These are phyloP conservation scores for Dynastes grantii DNA, from an alignment of 2,888 invertebrate genomes.

Conservation along the genomic window DNA sequence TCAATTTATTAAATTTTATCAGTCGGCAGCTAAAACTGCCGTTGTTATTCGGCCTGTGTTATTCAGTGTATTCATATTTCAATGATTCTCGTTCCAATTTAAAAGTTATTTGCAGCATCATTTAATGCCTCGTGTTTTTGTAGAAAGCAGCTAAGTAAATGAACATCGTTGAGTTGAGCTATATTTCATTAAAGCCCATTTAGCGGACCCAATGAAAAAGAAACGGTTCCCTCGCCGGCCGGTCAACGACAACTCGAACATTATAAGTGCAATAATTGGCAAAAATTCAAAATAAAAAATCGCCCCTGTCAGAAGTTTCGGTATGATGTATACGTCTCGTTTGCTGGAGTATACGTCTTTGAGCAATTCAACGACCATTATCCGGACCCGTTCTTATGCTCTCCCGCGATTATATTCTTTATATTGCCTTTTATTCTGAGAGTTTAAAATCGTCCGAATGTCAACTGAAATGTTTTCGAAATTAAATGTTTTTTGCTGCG, in stretches of 20 bases:
- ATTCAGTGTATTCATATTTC: too few species aligned
- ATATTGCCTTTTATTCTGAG: conserved; percentile 53
- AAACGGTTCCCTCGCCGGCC: conserved; percentile 6
- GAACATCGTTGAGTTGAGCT: background rate
- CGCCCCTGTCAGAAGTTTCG: conserved; percentile 51
- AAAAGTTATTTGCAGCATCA: too few species aligned
- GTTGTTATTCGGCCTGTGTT: too few species aligned
- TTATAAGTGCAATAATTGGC: conserved; percentile 54
- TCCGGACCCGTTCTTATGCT: conserved; percentile 54
- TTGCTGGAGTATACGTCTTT: conserved; percentile 54
- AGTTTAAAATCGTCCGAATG: conserved; percentile 57
- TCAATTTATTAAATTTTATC: too few species aligned
- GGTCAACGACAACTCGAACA: conserved; percentile 40
- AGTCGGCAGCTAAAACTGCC: too few species aligned
- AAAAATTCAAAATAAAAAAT: conserved; percentile 54
- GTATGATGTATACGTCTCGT: conserved; percentile 57
- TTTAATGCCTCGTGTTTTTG: background rate
- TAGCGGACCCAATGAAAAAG: background rate
- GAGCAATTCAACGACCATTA: conserved; percentile 55
- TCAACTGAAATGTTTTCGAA: conserved; percentile 57
- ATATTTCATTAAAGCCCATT: conserved; percentile 23
- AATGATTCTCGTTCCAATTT: too few species aligned
- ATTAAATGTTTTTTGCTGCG: conserved; percentile 59
- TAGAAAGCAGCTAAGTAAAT: background rate
- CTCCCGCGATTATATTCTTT: conserved; percentile 54